A percentile compares a stretch with the other conserved stretches of the same genome.
These are phyloP conservation scores for Oenanthe melanoleuca DNA, from an alignment of 2,113 vertebrate species.

Conservation along the genomic window DNA sequence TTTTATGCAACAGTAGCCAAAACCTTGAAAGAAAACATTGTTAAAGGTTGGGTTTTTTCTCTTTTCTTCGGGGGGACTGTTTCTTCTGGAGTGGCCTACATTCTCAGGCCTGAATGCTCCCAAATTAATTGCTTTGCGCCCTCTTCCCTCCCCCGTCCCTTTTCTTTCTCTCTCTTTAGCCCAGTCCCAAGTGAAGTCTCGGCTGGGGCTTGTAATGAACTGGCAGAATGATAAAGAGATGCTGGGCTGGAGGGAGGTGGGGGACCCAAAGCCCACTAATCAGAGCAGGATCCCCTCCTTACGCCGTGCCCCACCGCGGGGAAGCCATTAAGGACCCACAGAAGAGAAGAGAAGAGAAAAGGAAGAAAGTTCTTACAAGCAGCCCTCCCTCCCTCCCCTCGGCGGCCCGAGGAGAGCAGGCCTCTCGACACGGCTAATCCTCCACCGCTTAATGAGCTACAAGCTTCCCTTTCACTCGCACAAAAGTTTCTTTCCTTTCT, in stretches of 20 bases:
- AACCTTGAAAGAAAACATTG: conserved; percentile 62
- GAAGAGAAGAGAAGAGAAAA: conserved; percentile 72
- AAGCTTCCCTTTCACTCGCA: conserved; percentile 86
- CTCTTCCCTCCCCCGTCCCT: conserved; percentile 41
- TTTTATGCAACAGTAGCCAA: conserved; percentile 59
- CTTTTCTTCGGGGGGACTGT: not conserved
- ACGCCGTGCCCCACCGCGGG: conserved; percentile 71
- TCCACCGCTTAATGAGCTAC: conserved; percentile 85
- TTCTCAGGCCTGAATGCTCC: conserved; percentile 68
- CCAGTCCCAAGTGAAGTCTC: conserved; percentile 34
- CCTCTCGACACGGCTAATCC: conserved; percentile 84
- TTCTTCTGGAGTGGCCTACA: conserved; percentile 63
- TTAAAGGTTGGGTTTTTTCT: conserved; percentile 70
- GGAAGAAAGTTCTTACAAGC: conserved; percentile 61
- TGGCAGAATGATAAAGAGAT: conserved; percentile 76
- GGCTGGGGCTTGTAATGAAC: conserved; percentile 72
- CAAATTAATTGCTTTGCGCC: conserved; percentile 84
- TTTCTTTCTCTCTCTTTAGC: conserved; percentile 41
- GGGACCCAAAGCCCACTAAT: conserved; percentile 75
- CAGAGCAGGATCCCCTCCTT: conserved; percentile 84
- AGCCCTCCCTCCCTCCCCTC: conserved; percentile 65
- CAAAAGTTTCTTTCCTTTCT: conserved; percentile 79
- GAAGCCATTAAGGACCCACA: conserved; percentile 76
- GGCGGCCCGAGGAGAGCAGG: conserved; percentile 70
- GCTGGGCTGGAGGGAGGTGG: conserved; percentile 27